phyloP scores from a whole-genome alignment of 2,113 vertebrate species.

The Sterrhoptilus dennistouni region DNA sequence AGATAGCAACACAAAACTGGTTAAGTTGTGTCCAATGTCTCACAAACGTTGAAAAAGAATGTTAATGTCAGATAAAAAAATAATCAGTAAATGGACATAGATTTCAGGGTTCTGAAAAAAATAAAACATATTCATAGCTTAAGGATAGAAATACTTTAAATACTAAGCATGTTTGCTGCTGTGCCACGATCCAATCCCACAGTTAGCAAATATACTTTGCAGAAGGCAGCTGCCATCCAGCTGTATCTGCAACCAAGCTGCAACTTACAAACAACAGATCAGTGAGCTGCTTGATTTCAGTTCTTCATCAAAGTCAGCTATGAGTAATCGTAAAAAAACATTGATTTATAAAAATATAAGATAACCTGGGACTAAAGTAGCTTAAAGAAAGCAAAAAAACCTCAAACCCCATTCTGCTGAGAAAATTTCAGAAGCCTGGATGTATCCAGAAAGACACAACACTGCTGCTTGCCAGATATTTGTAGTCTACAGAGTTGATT shows the following conservation, averaged over 20 bases:
- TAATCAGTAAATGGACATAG: background rate
- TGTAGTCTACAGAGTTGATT: background rate
- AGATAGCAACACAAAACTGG: background rate
- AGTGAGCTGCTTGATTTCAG: background rate
- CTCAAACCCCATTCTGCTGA: background rate
- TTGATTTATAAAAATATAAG: background rate
- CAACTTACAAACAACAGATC: background rate
- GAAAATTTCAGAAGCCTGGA: background rate
- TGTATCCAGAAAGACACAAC: background rate
- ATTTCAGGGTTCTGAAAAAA: background rate
- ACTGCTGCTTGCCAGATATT: background rate
- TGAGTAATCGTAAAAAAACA: background rate
- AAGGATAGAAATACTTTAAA: background rate
- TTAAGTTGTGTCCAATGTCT: background rate
- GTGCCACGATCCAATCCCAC: background rate
- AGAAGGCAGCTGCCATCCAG: background rate
- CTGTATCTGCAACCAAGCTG: background rate
- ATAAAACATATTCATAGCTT: background rate
- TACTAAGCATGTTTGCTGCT: background rate
- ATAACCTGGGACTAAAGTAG: background rate
- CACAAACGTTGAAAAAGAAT: rapidly evolving
- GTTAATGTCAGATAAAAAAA: background rate
- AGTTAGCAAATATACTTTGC: background rate
- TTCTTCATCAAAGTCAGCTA: background rate
- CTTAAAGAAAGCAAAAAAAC: background rate